Evolutionary conservation across 2,113 vertebrate genomes (phyloP), one percentile per base, ranked within the genome.

Genomic region (Cinclus mexicanus): DNA sequence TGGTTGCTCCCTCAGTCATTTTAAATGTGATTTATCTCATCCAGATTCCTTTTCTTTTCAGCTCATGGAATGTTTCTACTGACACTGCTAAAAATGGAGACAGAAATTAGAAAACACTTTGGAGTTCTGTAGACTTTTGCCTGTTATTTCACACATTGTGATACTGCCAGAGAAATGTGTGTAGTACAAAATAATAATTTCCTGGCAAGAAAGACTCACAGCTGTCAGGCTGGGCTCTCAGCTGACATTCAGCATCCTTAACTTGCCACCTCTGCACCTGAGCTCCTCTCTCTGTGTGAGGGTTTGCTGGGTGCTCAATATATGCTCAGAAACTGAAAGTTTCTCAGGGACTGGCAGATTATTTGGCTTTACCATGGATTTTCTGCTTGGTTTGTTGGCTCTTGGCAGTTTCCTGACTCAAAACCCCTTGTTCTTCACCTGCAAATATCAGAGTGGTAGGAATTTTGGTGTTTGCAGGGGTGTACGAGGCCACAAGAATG

Each of bases 401-500:
- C 29, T 22, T n/a, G 14, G 29, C 47, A 47, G 44, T 16, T 64
- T 42, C 53, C 22, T 57, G 47, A 28, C 23, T 31, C 42, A 8
- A 5, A 17, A 18, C 5, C 9, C 56, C 46, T 60, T 21, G 16
- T 37, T 61, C 59, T 24, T 81, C 72, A 31, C 64, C 52, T n/a
- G 56, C 33, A 59, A 33, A 12, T 12, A 7, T 0, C 26, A 64
- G n/a, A 3, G 22, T 37, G 31, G 71, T 2, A 10, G 56, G 22
- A 59, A 16, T 31, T 22, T 18, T 3, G 9, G 46, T 10, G n/a
- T 26, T 23, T 75, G 80, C 17, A 31, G 60, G 1, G 60, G 29
- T 63, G 80, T 2, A 1, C 0, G 8, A 42, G 44, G 37, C 5
- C 18, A 23, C 59, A 7, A 1, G 59, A 29, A 23, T 0, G 2